Evolutionary conservation across 2,888 invertebrate genomes (phyloP), one percentile per base, ranked within the genome.

Genomic region (Amphipyra tragopoginis): DNA sequence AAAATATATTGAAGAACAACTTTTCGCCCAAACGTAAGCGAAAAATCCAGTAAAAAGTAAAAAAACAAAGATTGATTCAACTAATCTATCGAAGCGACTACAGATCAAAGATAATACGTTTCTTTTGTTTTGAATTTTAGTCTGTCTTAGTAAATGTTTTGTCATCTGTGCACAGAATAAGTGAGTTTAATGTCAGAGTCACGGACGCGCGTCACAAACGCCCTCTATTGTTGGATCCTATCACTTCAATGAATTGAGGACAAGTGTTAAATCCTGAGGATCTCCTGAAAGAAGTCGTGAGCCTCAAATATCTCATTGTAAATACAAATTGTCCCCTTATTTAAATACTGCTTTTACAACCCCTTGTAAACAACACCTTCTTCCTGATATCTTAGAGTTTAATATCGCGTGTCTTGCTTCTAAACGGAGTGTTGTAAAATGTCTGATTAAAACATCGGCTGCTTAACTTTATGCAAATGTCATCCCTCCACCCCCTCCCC

Each of bases 381-480:
- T 33, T 0, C 33, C 4, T 6, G 5, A 14, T 10, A 6, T 5
- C 2, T 10, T 47, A 55, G 14, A 4, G 36, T 21, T 36, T 3
- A 15, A 34, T 15, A 11, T 21, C 2, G 15, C 1, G 11, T 29
- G 29, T 43, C 5, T 44, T 2, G 3, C 5, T 11, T 14, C 14
- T 13, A 14, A 33, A 10, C 47, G 10, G 34, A 11, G 15, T 34
- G 10, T 33, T 40, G 5, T 50, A 47, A 65, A 51, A 56, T 14
- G 11, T 40, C 33, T 45, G 55, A 50, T 56, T 64, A 56, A 55
- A 64, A 63, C 44, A 63, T 64, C 40, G 29, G 14, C 26, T 34
- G 11, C 15, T 48, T 50, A 57, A 50, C 45, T 65, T 47, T 51
- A 65, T 51, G 50, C 36, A 47, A 65, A 65, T 48, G 26, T 33